Base-by-base conservation (phyloP, 2,888 invertebrate genomes). In the Opisthograptis luteolata region DNA sequence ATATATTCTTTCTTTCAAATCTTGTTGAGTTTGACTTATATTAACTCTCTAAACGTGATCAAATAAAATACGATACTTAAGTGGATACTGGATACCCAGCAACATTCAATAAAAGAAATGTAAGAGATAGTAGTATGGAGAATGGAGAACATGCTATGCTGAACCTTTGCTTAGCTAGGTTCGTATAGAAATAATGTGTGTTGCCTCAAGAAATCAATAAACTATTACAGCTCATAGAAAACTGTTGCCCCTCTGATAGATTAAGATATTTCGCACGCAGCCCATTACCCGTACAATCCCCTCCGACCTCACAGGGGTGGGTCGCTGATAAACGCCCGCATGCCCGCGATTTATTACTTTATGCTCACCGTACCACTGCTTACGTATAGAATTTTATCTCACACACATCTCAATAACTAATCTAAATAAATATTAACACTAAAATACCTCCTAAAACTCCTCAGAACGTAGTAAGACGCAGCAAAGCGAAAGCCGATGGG, bases 381-480 rank as follows among this genome's bases (percentile, higher is more conserved):
- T 27, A 40, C 28, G 9, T 32, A 31, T 43, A 32, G n/a, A 57
- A 42, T 48, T 42, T 9, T 54, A 32, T 45, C 30, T 45, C 36
- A 48, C 42, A 54, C 22, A 45, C 19, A 4, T 30, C 30, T 51
- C 25, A 65, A 62, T 34, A 42, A 41, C 22, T 48, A 17, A 40
- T 40, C 15, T 35, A 50, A 31, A 43, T 36, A 43, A 53, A 34
- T 37, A 41, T 46, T 39, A 13, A 45, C 12, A 32, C 3, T 28
- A 62, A 68, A 69, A 73, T 82, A 82, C 82, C 81, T 82, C 66
- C 59, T 60, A 66, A 35, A 64, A 60, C 53, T 56, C 62, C 61
- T 55, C 56, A 58, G 56, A 69, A 68, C 55, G 68, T 55, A 64
- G 66, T 64, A 60, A 54, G 68, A 64, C 51, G 67, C 63, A 68